Base-by-base conservation (phyloP, 2,113 vertebrate genomes). In the Neodontobutis hainanensis region DNA sequence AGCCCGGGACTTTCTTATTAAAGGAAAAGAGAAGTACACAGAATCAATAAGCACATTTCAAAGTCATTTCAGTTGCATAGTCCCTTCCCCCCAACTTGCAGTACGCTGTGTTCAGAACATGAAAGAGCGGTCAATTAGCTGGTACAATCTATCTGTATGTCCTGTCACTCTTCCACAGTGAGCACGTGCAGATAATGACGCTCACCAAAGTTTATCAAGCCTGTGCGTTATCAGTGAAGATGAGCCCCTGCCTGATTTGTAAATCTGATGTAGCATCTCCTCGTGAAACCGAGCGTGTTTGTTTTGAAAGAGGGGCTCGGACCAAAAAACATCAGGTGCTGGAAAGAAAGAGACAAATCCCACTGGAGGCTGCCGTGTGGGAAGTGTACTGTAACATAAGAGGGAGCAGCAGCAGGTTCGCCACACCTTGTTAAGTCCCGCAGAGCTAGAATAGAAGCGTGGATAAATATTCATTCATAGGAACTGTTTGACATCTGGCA, bases 61-160 rank as follows among this genome's bases (percentile, higher is more conserved):
- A 50, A 80, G 65, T 76, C 68, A 67, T 70, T 78, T 71, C 64
- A 75, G 44, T 77, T 76, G 70, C 56, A 52, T 43, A 63, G 50
- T 50, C 74, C 61, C 68, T 35, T 61, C 60, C 51, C 61, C 70
- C 8, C 46, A n/a, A 38, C 8, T 70, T 68, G 47, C n/a, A 56
- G 85, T 80, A 90, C 77, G 84, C 78, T 78, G 77, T 89, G 77
- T 87, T 77, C 79, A 40, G 77, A 60, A 75, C 83, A 82, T 69
- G 78, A 87, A 74, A 70, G 68, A 77, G 70, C 11, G 49, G 85
- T 86, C 85, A 84, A 78, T 90, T 86, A 86, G 68, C 70, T 73
- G 76, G 78, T 70, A 80, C 78, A 81, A 75, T 79, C 75, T 84
- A 71, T 83, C 70, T 83, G 70, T 64, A 47, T 74, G 76, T 70